Base-by-base conservation (phyloP, 2,888 invertebrate species). In the Drosophila rubida region DNA sequence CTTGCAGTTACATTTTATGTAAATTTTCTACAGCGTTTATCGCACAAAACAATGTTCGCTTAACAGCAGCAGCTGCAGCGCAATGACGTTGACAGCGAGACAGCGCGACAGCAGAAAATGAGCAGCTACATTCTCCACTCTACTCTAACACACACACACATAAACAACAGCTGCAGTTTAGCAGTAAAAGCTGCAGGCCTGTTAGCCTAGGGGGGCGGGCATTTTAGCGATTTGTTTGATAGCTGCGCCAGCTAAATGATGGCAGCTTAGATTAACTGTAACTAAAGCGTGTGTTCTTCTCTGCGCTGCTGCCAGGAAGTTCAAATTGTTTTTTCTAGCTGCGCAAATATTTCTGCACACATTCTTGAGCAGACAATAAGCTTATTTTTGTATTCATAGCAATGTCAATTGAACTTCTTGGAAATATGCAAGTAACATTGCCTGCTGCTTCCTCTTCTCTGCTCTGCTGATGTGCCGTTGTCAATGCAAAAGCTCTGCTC, bases 1-100 rank as follows among this genome's bases (percentile, higher is more conserved):
- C 68, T 64, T 62, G 73, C 71, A 66, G 67, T 79, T 71, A 65
- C 72, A 79, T 78, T 78, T 67, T 65, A 76, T 70, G 61, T 57
- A 57, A 68, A 68, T 70, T 59, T 72, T 72, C 54, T 57, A 57
- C 54, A 74, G 66, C 50, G 66, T 72, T 76, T 60, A 76, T 72
- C 57, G 57, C 74, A 42, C 55, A 67, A 54, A 53, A 41, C 51
- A 51, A 25, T 69, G 51, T 49, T 41, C 50, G 44, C 25, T 71
- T 50, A 71, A 46, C 73, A 66, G 72, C 57, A 25, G 39, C 22
- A 48, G 41, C 71, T 51, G 69, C 54, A 30, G 35, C 39, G 19
- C 59, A 39, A 46, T 46, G 42, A 45, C 54, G 54, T 69, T 69
- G 58, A 65, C 58, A 55, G 48, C 57, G 19, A 19, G 19, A 19